Evolutionary conservation across 2,797 vertebrate species (phyloP), one percentile per base, ranked within the genome.

Genomic region (Menidia menidia): DNA sequence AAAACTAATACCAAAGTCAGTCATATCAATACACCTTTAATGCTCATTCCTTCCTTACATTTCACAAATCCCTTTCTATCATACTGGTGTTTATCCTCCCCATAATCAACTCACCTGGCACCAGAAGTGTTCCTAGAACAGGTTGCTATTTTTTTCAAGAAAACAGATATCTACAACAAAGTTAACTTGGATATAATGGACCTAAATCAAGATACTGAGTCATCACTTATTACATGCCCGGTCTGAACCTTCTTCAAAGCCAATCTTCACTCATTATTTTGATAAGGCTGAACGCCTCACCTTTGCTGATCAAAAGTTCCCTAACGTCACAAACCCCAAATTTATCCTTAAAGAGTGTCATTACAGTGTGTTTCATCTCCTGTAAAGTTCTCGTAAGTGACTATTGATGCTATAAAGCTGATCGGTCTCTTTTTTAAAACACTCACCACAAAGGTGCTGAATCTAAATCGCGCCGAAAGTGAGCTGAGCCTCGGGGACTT

Each of bases 401-500:
- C 72, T 83, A 79, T 81, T 83, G 88, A 91, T 79, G 79, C 35
- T 55, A 57, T 54, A 64, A 67, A 79, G 73, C 74, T 80, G 83
- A 86, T 77, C 82, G 53, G 43, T 67, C 85, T 71, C 57, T 77
- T 82, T 87, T 25, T 90, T 91, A 67, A 89, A 89, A 85, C 62
- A 32, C 47, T 89, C 73, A 83, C 81, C 84, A 88, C 70, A 77
- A 82, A 93, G 89, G 87, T 89, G 76, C 68, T 85, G 77, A 91
- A 92, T 92, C 89, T 85, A 69, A 93, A 92, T 85, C 80, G 87
- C 76, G 85, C 88, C 77, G 87, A 83, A 39, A 76, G 82, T 47
- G 90, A 93, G 83, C 82, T 85, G 78, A 91, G 85, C 82, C 89
- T 80, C 18, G 30, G 87, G 80, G 88, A 87, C 83, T 91, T 93